phyloP scores from a whole-genome alignment of 2,113 vertebrate species.

The Bufo bufo region DNA sequence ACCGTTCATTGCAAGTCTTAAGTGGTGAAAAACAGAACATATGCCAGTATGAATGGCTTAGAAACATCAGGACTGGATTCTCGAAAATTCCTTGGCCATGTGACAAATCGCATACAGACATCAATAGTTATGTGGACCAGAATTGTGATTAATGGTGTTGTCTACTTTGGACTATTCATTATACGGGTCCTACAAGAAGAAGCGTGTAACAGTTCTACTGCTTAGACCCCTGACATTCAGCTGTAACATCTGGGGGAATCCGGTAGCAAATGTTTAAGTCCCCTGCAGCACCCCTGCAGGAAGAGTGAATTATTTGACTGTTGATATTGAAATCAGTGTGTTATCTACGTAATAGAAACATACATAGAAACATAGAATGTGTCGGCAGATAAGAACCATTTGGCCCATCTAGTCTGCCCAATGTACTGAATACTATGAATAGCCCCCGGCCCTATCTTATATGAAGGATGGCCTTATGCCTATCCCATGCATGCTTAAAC shows the following conservation, averaged over 20 bases:
- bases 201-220: neutral
- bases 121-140: neutral
- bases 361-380: no score
- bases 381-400: no score
- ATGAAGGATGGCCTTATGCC: no score
- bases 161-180: neutral
- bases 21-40: no score
- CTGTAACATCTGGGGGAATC: neutral
- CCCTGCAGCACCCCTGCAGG: neutral
- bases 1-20: neutral
- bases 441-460: no score
- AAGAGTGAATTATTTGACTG: neutral
- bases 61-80: no score
- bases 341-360: no score
- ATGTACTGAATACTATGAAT: no score
- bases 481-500: no score
- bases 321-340: neutral
- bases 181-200: neutral
- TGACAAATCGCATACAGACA: neutral
- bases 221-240: neutral
- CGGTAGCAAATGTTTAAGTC: neutral
- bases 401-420: no score
- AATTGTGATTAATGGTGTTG: neutral
- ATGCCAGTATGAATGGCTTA: no score
- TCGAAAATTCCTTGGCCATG: no score